Percentiles rank a stretch among this genome's conserved stretches.
Conservation (phyloP, 2,797 vertebrate species). For the Gobionotothen gibberifrons region DNA sequence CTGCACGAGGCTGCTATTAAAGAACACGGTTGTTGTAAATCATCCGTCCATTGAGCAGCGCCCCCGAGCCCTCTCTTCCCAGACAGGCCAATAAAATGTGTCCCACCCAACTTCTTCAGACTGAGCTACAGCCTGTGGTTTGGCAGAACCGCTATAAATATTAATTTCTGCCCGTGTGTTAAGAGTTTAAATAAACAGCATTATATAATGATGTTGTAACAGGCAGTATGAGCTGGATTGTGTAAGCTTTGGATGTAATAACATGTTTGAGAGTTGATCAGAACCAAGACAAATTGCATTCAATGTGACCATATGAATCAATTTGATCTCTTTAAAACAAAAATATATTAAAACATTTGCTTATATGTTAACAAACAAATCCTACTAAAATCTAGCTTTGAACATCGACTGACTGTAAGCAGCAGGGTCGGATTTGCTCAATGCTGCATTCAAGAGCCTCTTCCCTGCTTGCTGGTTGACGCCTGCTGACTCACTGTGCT, state of each 20-base stretch:
- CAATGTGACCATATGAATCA: not conserved
- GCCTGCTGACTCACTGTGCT: conserved; percentile 74
- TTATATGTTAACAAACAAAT: not conserved
- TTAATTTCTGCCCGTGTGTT: not conserved
- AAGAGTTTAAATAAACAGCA: not conserved
- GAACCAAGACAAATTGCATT: conserved; percentile 6
- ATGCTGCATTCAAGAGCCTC: conserved; percentile 18
- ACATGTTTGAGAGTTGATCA: not conserved
- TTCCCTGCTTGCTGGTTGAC: conserved; percentile 39
- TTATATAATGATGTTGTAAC: not conserved
- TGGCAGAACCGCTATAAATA: conserved; percentile 1
- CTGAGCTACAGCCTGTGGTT: conserved; percentile 8
- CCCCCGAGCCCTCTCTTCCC: not conserved
- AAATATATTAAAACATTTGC: no score
- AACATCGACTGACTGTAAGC: not conserved
- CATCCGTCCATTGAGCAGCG: not conserved
- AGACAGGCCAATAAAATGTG: conserved; percentile 13
- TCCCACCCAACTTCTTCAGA: not conserved
- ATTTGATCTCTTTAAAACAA: no score
- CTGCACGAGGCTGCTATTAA: not conserved
- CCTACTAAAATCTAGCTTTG: not conserved
- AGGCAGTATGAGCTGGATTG: not conserved
- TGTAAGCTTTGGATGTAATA: not conserved
- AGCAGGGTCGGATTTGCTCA: conserved; percentile 22
- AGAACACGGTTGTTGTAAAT: not conserved